These are phyloP conservation scores for Rhodeus uyekii DNA, from an alignment of 2,797 vertebrate genomes.

Conservation along the genomic window DNA sequence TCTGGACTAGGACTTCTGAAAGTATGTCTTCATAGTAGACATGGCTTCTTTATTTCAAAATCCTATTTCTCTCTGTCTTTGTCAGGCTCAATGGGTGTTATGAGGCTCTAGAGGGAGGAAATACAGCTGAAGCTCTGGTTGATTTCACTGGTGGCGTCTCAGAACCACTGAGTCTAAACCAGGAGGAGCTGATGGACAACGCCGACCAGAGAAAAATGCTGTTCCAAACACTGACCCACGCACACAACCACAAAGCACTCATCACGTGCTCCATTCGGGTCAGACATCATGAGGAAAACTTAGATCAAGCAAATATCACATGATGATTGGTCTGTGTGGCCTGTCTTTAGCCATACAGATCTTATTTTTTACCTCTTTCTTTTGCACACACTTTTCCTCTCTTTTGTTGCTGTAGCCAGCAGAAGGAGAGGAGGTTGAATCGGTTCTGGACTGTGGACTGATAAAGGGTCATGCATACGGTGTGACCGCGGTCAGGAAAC, in stretches of 20 bases:
- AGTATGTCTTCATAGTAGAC: neutral
- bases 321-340: neutral
- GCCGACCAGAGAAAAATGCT: constrained; percentile 70
- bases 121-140: constrained; percentile 82
- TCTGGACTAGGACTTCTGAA: neutral
- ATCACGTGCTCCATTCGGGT: constrained; percentile 85
- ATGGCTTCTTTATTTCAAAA: neutral
- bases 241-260: constrained; percentile 74
- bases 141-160: constrained; percentile 86
- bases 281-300: constrained; percentile 16
- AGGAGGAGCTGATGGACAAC: constrained; percentile 52
- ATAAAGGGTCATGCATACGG: constrained; percentile 84
- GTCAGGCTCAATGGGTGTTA: constrained; percentile 83
- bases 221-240: constrained; percentile 75
- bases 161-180: constrained; percentile 71
- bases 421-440: constrained; percentile 78
- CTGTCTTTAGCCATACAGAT: neutral
- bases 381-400: neutral
- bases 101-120: constrained; percentile 84
- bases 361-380: neutral
- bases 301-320: neutral
- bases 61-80: neutral
- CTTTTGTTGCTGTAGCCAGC: constrained; percentile 71
- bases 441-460: constrained; percentile 78
- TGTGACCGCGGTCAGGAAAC: constrained; percentile 76